Percentiles rank a stretch among this genome's conserved stretches.
Evolutionary conservation across 2,888 invertebrate species (phyloP).

Genomic region (Amphipyra berbera): DNA sequence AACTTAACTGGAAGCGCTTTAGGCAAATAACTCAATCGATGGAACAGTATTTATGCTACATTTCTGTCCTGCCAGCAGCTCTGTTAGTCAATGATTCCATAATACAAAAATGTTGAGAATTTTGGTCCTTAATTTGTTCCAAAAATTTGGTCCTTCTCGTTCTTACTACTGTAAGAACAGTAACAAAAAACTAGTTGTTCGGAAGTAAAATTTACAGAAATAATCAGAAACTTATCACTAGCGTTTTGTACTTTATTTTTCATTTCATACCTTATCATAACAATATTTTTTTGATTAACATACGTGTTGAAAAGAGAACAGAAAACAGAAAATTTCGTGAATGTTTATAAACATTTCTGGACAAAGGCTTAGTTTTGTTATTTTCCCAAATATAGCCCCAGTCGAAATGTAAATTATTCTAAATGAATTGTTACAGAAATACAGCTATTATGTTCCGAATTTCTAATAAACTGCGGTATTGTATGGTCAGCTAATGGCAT

Average conservation of each 20-base stretch:
- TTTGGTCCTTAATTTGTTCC: neutral
- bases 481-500: conserved; percentile 9
- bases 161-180: neutral
- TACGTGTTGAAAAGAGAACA: too few species aligned
- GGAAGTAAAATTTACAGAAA: too few species aligned
- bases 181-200: too few species aligned
- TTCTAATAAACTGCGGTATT: conserved; percentile 14
- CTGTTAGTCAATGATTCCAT: conserved; percentile 3
- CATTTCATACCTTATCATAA: too few species aligned
- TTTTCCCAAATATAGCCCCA: too few species aligned
- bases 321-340: too few species aligned
- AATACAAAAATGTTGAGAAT: neutral
- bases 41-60: conserved; percentile 12
- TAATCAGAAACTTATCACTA: too few species aligned
- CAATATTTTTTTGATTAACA: too few species aligned
- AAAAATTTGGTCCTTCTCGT: neutral
- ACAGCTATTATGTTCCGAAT: neutral
- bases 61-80: conserved; percentile 4
- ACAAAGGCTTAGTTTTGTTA: too few species aligned
- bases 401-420: too few species aligned
- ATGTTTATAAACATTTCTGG: too few species aligned
- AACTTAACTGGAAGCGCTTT: conserved; percentile 50
- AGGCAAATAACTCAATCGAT: conserved; percentile 29
- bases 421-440: neutral
- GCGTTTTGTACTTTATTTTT: too few species aligned